Conservation (phyloP, 2,888 invertebrate species). For the Peribatodes rhomboidaria region DNA sequence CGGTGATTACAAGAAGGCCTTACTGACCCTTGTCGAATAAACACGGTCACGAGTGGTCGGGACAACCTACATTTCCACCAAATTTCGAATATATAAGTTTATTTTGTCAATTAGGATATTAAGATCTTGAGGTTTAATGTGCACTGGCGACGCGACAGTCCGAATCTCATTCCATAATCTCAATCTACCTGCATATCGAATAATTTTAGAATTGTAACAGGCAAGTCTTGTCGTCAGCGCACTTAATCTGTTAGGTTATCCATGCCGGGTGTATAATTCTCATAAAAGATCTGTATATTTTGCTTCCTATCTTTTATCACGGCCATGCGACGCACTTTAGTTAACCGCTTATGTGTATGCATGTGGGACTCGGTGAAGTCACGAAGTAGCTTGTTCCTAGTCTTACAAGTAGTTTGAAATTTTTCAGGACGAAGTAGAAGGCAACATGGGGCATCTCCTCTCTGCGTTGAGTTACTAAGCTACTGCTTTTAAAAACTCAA, state of each 20-base stretch:
- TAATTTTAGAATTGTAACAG: conserved; percentile 27
- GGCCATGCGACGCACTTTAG: conserved; percentile 80
- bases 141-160: conserved; percentile 49
- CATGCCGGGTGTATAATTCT: conserved; percentile 67
- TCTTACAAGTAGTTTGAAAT: conserved; percentile 79
- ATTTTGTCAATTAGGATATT: conserved; percentile 76
- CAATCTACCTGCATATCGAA: conserved; percentile 25
- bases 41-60: conserved; percentile 55
- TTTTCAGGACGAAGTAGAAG: conserved; percentile 90
- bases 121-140: conserved; percentile 50
- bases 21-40: conserved; percentile 93
- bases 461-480: conserved; percentile 88
- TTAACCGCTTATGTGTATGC: conserved; percentile 75
- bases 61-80: conserved; percentile 61
- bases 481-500: conserved; percentile 65
- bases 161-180: conserved; percentile 42
- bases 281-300: conserved; percentile 84
- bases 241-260: conserved; percentile 55
- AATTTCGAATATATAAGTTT: conserved; percentile 71
- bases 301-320: conserved; percentile 68
- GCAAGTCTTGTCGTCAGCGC: conserved; percentile 56
- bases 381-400: conserved; percentile 52
- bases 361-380: conserved; percentile 67
- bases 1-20: conserved; percentile 96
- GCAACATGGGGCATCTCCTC: conserved; percentile 89